Evolutionary conservation across 2,888 invertebrate genomes (phyloP).

Genomic region (Tipula unca): DNA sequence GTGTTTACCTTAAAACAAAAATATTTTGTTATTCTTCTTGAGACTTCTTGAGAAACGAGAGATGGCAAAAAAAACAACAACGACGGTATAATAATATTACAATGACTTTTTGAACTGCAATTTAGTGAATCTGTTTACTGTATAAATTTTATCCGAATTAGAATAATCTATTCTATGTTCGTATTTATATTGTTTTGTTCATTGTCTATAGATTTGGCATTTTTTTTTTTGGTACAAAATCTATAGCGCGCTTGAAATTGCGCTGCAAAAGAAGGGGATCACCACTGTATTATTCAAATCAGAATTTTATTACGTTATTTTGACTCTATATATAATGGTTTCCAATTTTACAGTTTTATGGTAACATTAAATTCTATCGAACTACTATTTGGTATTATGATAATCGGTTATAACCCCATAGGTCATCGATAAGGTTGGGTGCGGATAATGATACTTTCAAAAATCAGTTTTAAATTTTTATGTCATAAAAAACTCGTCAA

Average conservation of each 20-base stretch:
- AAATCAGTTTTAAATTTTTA: too few species aligned
- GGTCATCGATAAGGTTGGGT: too few species aligned
- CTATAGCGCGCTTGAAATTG: neutral
- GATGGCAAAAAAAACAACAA: neutral
- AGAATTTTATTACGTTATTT: neutral
- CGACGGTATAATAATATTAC: neutral
- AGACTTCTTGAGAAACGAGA: neutral
- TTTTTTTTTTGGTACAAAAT: too few species aligned
- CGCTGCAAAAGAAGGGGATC: neutral
- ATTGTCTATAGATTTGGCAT: neutral
- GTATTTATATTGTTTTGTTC: neutral
- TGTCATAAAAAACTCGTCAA: too few species aligned
- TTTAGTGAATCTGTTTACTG: slow-evolving; percentile 22
- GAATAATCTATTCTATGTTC: neutral
- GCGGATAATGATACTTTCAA: too few species aligned
- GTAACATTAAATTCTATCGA: neutral
- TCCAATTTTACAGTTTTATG: neutral
- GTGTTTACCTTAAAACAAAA: neutral
- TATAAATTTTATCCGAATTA: slow-evolving; percentile 8
- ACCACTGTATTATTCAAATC: neutral
- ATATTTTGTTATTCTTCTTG: neutral
- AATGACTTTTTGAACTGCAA: slow-evolving; percentile 22
- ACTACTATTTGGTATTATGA: neutral
- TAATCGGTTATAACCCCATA: neutral
- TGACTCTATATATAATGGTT: neutral